Evolutionary conservation across 2,797 vertebrate species (phyloP), one percentile per base, ranked within the genome.

Genomic region (Myioborus miniatus): DNA sequence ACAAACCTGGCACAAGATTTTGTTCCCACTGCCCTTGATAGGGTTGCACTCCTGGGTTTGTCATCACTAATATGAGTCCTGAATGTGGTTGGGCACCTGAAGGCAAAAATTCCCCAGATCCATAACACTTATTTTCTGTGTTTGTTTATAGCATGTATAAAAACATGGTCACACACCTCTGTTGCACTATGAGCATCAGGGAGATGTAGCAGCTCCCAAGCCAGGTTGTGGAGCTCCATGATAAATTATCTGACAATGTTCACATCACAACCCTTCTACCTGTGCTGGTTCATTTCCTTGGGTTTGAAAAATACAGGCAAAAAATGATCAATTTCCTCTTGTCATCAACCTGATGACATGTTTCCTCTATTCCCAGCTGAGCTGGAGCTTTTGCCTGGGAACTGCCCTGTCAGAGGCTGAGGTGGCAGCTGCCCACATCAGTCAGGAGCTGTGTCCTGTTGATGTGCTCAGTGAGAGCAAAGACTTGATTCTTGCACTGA

Each of bases 31-130:
- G 27, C 9, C 49, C 23, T 52, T 39, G 44, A 14, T 4, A 29
- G 8, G 14, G 32, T 58, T 49, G n/a, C 46, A 19, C 24, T 65
- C 32, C 11, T 15, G 26, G 41, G 46, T n/a, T 83, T 85, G 20
- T 52, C 9, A 22, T 55, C 11, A 8, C 5, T 64, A 12, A 19
- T 10, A 12, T 0, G 0, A 7, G 24, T 60, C 3, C 0, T 52
- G 53, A 74, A 32, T 27, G 44, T 44, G 15, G 10, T 11, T 44
- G 8, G 46, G 41, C 55, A 53, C 39, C 58, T 44, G 65, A 59
- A 89, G 63, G 36, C 24, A 86, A 58, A 65, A 76, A 23, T 68
- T 72, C 56, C 52, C 15, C 5, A 6, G 10, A 49, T 74, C n/a
- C n/a, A 0, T 62, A 58, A 15, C 29, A 34, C 7, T 58, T 60